Base-by-base conservation (phyloP, 2,113 vertebrate species). In the Dasyornis broadbenti region DNA sequence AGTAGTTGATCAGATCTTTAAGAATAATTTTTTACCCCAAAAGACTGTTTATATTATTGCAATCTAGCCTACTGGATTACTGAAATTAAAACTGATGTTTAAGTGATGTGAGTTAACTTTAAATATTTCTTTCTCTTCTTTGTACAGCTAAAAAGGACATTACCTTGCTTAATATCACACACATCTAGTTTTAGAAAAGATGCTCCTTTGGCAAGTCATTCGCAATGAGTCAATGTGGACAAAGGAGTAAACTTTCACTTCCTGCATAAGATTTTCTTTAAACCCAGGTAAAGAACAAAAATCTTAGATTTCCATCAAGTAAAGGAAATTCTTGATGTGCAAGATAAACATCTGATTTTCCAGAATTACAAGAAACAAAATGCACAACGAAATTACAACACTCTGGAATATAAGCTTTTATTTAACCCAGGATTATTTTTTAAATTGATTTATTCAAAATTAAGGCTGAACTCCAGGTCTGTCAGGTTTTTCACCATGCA, bases 201-300 rank as follows among this genome's bases (percentile, higher is more conserved):
- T 53, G 94, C 64, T 92, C 89, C 90, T 95, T 97, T 97, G 97
- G 96, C 97, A 97, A 95, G 82, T 93, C 68, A 86, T 92, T 37
- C 95, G 56, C 71, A 83, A 49, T 15, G 15, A 88, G 89, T 73
- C 11, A 39, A 60, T 63, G 90, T 11, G 69, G 70, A 86, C 86
- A 85, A 89, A 88, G 92, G 60, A 89, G 49, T 90, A 64, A 73
- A 83, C 80, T 79, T 86, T 44, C 28, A 70, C 13, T 47, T 60
- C 47, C 39, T 73, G 50, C 18, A 13, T 18, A 80, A 82, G 16
- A 45, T 60, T 86, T 83, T 71, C 65, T 87, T 82, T 75, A 72
- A 77, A 45, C 16, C 13, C 6, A 0, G 37, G 45, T 65, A n/a
- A 71, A 78, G 53, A 80, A 68, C 9, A 53, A 63, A 86, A 64